Conservation (phyloP, 2,113 vertebrate species). For the Pterocles orientalis region DNA sequence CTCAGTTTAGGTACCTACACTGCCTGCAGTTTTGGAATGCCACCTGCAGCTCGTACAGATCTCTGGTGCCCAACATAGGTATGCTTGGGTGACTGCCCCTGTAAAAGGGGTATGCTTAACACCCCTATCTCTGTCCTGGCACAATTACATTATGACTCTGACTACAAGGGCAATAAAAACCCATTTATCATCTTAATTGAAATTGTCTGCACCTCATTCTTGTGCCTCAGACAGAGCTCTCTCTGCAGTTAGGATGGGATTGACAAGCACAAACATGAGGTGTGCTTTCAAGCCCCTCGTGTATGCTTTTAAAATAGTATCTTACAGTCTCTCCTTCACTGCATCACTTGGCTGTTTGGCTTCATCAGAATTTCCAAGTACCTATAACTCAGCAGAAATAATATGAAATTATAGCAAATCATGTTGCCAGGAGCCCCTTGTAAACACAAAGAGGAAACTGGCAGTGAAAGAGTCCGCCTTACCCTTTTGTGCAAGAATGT, state of each 20-base stretch:
- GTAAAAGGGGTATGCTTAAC: neutral
- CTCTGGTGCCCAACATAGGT: neutral
- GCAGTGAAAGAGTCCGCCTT: neutral
- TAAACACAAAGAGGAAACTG: neutral
- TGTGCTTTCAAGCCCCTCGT: neutral
- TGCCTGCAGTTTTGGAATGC: neutral
- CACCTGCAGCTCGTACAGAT: neutral
- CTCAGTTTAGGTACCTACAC: neutral
- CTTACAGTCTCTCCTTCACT: neutral
- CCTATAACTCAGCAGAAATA: neutral
- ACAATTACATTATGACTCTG: accelerated
- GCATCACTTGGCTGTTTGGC: neutral
- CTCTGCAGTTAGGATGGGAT: neutral
- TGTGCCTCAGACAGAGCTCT: neutral
- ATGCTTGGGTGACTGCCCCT: neutral
- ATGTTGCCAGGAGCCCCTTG: neutral
- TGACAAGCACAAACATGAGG: neutral
- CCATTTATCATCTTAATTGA: neutral
- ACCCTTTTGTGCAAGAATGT: neutral
- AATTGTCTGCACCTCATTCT: neutral
- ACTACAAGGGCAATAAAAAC: neutral
- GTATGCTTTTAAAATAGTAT: neutral
- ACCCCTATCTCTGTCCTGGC: neutral
- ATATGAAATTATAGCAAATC: neutral
- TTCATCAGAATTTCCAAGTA: neutral